Evolutionary conservation across 2,888 invertebrate species (phyloP), one percentile per base, ranked within the genome.

Genomic region (Philereme vetulata): DNA sequence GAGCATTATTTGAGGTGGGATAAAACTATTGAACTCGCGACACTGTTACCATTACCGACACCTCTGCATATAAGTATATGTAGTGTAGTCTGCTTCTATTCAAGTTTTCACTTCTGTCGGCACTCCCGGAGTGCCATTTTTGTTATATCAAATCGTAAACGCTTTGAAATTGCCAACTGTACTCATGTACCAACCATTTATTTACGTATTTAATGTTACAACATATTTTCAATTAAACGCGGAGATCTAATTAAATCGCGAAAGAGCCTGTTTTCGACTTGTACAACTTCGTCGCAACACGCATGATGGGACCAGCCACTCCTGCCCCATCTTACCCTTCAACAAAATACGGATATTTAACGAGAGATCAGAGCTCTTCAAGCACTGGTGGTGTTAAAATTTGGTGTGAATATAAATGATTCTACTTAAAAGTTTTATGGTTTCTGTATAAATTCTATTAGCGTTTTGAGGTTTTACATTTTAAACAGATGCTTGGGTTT

Each of bases 371-470:
- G 65, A 62, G 76, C 56, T 77, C 83, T 71, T 61, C 56, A 42
- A 42, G 34, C 21, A 46, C 74, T 84, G 82, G 86, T 76, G 74
- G 64, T 65, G 66, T 74, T 71, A 75, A 77, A 76, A 79, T 78
- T 80, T 80, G 78, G 78, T 75, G 78, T 75, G 84, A 85, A 88
- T 86, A 86, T 86, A 86, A 90, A 88, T 81, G 87, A 82, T 77
- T 76, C 78, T 84, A 84, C 86, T 89, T 88, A 86, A 85, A 85
- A 90, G 83, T 89, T 89, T 87, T 84, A 89, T 85, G 81, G 81
- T 79, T 83, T 84, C 84, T 76, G 83, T 86, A 84, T 87, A 86
- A 88, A 86, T 87, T 85, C 82, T 83, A 88, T 90, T 87, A 85
- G 71, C 77, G 80, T 85, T 85, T 87, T 81, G 86, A 80, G 82